A percentile compares a stretch with the other conserved stretches of the same genome.
Evolutionary conservation across 1,140 invertebrate genomes (phyloP).

Genomic region (Brachionus calyciflorus): DNA sequence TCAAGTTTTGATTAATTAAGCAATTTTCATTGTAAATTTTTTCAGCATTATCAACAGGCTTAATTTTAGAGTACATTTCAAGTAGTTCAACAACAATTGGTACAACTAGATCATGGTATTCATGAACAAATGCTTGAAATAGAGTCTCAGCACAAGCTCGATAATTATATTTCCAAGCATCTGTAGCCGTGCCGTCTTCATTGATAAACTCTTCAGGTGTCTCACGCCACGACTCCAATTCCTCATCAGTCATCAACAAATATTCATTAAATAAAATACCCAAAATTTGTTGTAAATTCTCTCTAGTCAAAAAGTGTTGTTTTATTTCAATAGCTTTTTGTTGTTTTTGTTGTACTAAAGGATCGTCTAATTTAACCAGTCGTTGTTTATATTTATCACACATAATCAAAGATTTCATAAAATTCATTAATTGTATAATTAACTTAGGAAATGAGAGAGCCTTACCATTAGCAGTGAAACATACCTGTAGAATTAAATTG

Average conservation of each 20-base stretch:
- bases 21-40: not conserved
- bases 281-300: conserved; percentile 73
- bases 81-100: conserved; percentile 46
- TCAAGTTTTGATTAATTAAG: conserved; percentile 5
- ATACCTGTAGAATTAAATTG: conserved; percentile 33
- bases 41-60: conserved; percentile 7
- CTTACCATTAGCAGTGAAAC: conserved; percentile 37
- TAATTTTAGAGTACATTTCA: conserved; percentile 25
- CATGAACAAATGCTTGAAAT: conserved; percentile 77
- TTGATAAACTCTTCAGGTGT: conserved; percentile 83
- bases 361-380: conserved; percentile 1
- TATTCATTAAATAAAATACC: conserved; percentile 79
- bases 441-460: conserved; percentile 63
- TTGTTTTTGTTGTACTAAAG: conserved; percentile 2
- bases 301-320: conserved; percentile 70
- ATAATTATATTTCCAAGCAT: conserved; percentile 51
- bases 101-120: conserved; percentile 67
- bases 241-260: conserved; percentile 76
- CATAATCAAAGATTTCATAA: conserved; percentile 77
- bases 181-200: conserved; percentile 46
- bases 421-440: conserved; percentile 80
- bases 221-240: conserved; percentile 80
- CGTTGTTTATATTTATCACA: conserved; percentile 70
- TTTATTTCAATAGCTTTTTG: conserved; percentile 69
- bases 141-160: conserved; percentile 81